These are phyloP conservation scores for Varanus salvator DNA, from an alignment of 2,113 vertebrate genomes.

Conservation along the genomic window DNA sequence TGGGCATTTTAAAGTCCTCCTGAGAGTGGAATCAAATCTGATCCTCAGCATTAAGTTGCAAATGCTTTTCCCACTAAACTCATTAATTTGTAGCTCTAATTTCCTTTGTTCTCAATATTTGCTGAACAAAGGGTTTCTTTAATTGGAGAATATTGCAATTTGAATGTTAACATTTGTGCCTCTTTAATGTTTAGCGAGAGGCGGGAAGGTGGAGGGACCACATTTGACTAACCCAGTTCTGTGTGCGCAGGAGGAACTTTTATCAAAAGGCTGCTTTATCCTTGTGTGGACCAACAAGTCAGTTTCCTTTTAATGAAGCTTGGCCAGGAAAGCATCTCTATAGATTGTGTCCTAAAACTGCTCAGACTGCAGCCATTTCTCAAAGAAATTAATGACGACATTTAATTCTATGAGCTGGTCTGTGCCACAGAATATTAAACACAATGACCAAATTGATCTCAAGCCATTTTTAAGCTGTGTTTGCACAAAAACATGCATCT, in stretches of 20 bases:
- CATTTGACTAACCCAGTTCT: neutral
- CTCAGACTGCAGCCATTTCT: constrained; percentile 48
- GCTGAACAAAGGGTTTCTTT: neutral
- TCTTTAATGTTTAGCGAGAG: constrained; percentile 4
- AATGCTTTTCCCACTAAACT: neutral
- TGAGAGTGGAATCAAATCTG: neutral
- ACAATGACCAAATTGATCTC: neutral
- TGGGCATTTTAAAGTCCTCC: neutral
- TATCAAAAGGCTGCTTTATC: neutral
- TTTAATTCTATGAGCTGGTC: constrained; percentile 31
- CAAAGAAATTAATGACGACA: constrained; percentile 55
- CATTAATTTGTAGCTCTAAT: neutral
- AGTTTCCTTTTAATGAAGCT: neutral
- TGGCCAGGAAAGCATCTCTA: constrained; percentile 28
- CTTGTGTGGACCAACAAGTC: neutral
- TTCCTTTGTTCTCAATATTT: neutral
- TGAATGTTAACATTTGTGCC: constrained; percentile 13
- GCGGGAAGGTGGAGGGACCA: neutral
- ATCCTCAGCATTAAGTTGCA: neutral
- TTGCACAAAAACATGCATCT: neutral
- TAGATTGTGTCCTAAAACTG: constrained; percentile 36
- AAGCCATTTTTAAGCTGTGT: neutral
- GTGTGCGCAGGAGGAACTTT: constrained; percentile 18
- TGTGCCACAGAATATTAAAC: neutral
- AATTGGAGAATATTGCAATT: constrained; percentile 25